Percentiles rank a stretch among this genome's conserved stretches.
phyloP scores from a whole-genome alignment of 2,113 vertebrate genomes.

The Scatophagus argus region DNA sequence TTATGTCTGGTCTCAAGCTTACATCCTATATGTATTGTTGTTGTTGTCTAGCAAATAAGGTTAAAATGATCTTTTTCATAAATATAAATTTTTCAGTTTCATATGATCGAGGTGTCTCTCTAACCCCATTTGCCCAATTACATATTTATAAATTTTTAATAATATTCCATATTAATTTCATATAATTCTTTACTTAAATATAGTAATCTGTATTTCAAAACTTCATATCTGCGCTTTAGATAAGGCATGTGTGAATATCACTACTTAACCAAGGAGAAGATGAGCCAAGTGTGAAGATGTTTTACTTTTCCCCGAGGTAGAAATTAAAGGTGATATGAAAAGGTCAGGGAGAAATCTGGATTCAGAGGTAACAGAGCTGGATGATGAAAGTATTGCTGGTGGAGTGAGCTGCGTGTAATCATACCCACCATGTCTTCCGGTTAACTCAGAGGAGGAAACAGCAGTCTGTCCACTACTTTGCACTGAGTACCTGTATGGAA shows the following conservation, averaged over 20 bases:
- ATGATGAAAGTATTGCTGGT: conserved; percentile 50
- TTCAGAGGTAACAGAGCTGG: conserved; percentile 31
- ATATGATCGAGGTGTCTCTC: no score
- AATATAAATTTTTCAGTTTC: no score
- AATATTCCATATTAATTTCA: background rate
- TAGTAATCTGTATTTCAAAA: background rate
- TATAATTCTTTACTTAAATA: background rate
- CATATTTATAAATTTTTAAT: background rate
- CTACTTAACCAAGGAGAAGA: background rate
- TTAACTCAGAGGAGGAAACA: conserved; percentile 36
- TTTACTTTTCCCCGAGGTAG: conserved; percentile 29
- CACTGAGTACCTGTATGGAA: conserved; percentile 41
- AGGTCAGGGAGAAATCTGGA: conserved; percentile 43
- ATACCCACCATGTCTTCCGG: conserved; percentile 26
- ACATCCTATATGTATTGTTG: background rate
- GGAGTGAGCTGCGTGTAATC: conserved; percentile 28
- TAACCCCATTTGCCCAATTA: background rate
- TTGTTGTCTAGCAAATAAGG: background rate
- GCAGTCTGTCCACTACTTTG: conserved; percentile 40
- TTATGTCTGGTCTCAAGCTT: no score
- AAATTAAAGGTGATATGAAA: conserved; percentile 53
- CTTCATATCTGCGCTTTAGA: background rate
- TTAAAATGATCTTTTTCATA: background rate
- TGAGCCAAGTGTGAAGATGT: background rate
- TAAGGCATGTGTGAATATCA: background rate